Evolutionary conservation across 2,888 invertebrate species (phyloP).

Genomic region (Masnerella sp.): DNA sequence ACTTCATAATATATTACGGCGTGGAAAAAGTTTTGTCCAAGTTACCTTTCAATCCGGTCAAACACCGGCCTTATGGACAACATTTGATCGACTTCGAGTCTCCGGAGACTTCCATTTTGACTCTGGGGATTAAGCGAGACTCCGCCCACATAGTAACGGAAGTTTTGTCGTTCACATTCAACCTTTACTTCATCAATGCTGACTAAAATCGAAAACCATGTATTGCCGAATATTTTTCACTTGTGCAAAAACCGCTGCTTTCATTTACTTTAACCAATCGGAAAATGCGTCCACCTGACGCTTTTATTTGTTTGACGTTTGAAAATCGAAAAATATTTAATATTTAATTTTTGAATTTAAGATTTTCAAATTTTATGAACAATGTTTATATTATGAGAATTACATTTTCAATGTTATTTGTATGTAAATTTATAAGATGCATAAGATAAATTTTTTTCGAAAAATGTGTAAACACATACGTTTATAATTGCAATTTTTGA

Average conservation of each 20-base stretch:
- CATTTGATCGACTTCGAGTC: constrained; percentile 66
- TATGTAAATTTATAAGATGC: too few relatives aligned
- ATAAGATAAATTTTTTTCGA: too few relatives aligned
- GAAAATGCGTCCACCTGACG: too few relatives aligned
- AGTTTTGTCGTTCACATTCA: constrained; percentile 67
- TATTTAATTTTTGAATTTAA: too few relatives aligned
- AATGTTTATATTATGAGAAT: too few relatives aligned
- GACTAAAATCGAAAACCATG: constrained; percentile 73
- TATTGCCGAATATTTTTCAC: constrained; percentile 66
- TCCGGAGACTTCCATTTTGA: constrained; percentile 78
- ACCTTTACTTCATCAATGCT: constrained; percentile 60
- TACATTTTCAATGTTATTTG: too few relatives aligned
- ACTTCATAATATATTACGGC: constrained; percentile 69
- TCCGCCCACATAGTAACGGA: constrained; percentile 73
- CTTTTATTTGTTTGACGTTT: too few relatives aligned
- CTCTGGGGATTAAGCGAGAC: constrained; percentile 78
- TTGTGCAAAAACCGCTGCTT: background rate
- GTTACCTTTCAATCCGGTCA: constrained; percentile 62
- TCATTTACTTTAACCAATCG: background rate
- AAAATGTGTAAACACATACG: too few relatives aligned
- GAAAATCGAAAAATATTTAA: too few relatives aligned
- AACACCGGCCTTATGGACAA: constrained; percentile 63
- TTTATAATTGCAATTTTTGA: too few relatives aligned
- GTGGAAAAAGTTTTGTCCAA: constrained; percentile 71
- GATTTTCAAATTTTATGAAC: too few relatives aligned